phyloP scores from a whole-genome alignment of 2,797 vertebrate species.

The Zalophus californianus region DNA sequence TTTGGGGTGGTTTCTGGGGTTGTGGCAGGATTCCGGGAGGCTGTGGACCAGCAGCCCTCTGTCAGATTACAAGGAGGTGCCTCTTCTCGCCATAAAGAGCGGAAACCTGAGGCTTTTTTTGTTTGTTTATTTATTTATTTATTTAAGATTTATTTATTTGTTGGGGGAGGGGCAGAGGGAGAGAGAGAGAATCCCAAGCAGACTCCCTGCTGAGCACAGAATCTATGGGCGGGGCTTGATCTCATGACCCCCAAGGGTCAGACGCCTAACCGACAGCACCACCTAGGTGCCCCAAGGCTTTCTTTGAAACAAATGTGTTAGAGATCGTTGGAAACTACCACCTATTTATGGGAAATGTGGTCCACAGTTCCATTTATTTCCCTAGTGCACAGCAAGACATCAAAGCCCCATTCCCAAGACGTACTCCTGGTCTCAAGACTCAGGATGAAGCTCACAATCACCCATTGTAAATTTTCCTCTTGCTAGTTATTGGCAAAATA shows the following conservation, averaged over 20 bases:
- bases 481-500: not conserved
- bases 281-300: too few relatives aligned
- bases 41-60: not conserved
- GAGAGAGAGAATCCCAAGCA: too few relatives aligned
- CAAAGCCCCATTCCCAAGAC: not conserved
- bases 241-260: too few relatives aligned
- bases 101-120: not conserved
- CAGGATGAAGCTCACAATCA: not conserved
- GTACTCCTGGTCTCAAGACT: not conserved
- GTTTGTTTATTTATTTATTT: not conserved
- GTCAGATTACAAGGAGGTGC: not conserved
- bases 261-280: too few relatives aligned
- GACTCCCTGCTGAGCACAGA: too few relatives aligned
- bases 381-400: not conserved
- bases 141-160: too few relatives aligned
- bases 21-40: fast-evolving
- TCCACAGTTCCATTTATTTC: not conserved
- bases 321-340: not conserved
- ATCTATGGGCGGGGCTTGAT: too few relatives aligned
- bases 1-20: not conserved
- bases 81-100: not conserved
- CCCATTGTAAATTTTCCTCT: not conserved
- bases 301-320: not conserved
- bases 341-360: not conserved
- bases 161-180: too few relatives aligned